Conservation (phyloP, 2,113 vertebrate species). For the Sitta europaea region DNA sequence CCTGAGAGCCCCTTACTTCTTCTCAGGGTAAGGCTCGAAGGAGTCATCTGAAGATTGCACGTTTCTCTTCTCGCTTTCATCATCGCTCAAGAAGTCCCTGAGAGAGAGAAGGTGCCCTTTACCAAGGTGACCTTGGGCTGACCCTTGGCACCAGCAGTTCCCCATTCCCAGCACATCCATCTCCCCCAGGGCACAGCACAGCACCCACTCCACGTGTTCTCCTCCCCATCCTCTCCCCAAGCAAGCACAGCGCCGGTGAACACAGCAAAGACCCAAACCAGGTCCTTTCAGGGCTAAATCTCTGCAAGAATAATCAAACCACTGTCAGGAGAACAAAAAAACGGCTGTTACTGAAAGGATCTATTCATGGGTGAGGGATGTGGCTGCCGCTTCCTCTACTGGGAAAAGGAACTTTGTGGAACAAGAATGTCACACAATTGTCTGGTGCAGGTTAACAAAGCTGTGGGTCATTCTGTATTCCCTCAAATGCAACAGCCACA, state of each 20-base stretch:
- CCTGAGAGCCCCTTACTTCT: slow-evolving; percentile 71
- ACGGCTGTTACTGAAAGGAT: background rate
- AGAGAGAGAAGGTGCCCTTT: slow-evolving; percentile 9
- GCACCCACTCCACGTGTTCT: background rate
- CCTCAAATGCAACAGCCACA: background rate
- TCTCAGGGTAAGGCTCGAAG: slow-evolving; percentile 79
- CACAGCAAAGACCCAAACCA: background rate
- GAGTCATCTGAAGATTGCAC: slow-evolving; percentile 78
- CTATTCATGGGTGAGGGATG: background rate
- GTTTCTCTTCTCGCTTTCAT: slow-evolving; percentile 76
- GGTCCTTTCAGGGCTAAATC: background rate
- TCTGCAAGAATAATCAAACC: background rate
- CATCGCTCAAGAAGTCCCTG: slow-evolving; percentile 81
- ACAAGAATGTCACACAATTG: background rate
- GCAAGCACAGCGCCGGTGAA: background rate
- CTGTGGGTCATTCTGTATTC: background rate
- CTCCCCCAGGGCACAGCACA: rapidly evolving
- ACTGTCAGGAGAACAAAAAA: background rate
- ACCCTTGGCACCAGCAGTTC: background rate
- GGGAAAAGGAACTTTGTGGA: background rate
- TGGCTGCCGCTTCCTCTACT: background rate
- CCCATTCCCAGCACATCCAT: background rate
- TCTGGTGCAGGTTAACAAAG: background rate
- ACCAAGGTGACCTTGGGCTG: background rate
- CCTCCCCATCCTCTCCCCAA: background rate